Evolutionary conservation across 2,888 invertebrate species (phyloP), one percentile per base, ranked within the genome.

Genomic region (Limenitis arthemis): DNA sequence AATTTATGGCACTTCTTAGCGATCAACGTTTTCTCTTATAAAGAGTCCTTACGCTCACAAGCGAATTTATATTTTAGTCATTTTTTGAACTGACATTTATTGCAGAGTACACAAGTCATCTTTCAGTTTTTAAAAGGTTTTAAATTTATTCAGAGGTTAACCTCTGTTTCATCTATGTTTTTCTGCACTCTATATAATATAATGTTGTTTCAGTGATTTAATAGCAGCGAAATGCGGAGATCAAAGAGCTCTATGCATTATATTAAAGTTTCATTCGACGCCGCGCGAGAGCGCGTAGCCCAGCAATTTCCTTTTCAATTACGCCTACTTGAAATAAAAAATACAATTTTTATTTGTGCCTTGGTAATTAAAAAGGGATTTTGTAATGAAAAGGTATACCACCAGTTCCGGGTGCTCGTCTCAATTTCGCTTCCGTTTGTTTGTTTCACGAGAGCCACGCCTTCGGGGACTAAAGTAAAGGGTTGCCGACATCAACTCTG

Each of bases 301-400:
- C 75, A 69, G 78, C 80, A 82, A 85, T 83, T 83, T 84, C 85
- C 84, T 84, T 82, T 86, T 84, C 83, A 84, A 86, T 85, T 85
- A 84, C 82, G 79, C 73, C 82, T 80, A 79, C 85, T 86, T 84
- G 84, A 77, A 81, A 82, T 81, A 82, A 84, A 67, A 70, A 85
- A 85, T 79, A 83, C 82, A 82, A 81, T 83, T 85, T 84, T 86
- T 83, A 79, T 84, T 83, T 78, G 75, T 79, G 73, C 75, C 77
- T 73, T 77, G 79, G 85, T 84, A 86, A 86, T 86, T 86, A 86
- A 86, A 86, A 85, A 81, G 84, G 85, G 85, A 84, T 85, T 82
- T 77, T 78, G 81, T 84, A 84, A 84, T 85, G 81, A 83, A 85
- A 86, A 85, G 84, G 84, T 86, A 85, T 81, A 82, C 81, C 76